Evolutionary conservation across 1,140 invertebrate genomes (phyloP), one percentile per base, ranked within the genome.

Genomic region (Plutomurus gul): DNA sequence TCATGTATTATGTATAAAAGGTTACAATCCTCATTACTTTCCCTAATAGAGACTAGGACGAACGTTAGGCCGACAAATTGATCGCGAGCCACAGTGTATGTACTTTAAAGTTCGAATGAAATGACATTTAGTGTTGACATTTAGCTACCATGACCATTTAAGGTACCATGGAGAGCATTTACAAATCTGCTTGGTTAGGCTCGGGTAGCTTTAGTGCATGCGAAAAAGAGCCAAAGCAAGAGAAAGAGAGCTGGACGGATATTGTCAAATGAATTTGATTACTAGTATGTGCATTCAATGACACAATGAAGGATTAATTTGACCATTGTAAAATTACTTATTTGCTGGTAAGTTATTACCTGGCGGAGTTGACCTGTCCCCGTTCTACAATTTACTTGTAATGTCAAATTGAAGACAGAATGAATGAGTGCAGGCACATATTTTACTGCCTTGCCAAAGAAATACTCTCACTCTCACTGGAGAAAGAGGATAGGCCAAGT

Each of bases 111-210:
- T 65, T 30, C 27, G 56, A 51, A 65, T 65, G 56, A 65, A 65
- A 65, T 65, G 56, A 65, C 56, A 65, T 65, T 65, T 65, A 36
- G 56, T 65, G 30, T 65, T 65, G 56, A 65, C 56, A 65, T 65
- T 65, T 65, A 33, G 36, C 56, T 25, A 65, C 16, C 27, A 65
- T 65, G 27, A 65, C n/a, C 56, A 65, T 65, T 65, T 65, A 33
- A 27, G 36, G 36, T 25, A n/a, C 39, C 11, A 13, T 43, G 56
- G 47, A 51, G 47, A 51, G 18, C 47, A 51, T 51, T 51, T 51
- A 51, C 20, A n/a, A n/a, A n/a, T n/a, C n/a, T n/a, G n/a, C n/a
- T n/a, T n/a, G n/a, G n/a, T n/a, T n/a, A n/a, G n/a, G n/a, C n/a
- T n/a, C n/a, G n/a, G n/a, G n/a, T n/a, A n/a, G n/a, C n/a, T n/a